phyloP scores from a whole-genome alignment of 2,888 invertebrate genomes.

The Hypercompe scribonia region DNA sequence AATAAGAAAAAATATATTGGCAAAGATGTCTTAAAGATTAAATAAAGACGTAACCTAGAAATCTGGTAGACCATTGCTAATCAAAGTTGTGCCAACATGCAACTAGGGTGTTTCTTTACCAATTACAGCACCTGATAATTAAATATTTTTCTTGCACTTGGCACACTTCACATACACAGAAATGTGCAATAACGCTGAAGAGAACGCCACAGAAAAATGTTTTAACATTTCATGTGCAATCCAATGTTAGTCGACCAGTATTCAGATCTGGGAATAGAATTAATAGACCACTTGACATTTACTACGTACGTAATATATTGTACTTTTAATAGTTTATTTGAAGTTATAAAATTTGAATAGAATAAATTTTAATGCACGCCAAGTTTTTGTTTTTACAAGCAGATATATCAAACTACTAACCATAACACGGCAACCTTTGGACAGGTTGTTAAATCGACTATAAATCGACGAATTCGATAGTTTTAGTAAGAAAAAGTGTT shows the following conservation, averaged over 20 bases:
- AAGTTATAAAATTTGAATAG: background rate
- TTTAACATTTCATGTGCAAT: constrained; percentile 14
- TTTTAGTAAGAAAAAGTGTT: background rate
- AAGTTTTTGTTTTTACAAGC: background rate
- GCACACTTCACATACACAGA: background rate
- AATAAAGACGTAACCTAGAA: constrained; percentile 12
- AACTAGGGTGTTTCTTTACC: constrained; percentile 1
- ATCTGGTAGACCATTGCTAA: constrained; percentile 12
- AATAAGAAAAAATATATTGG: constrained; percentile 18
- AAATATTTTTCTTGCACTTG: constrained; percentile 19
- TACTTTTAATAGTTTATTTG: too few relatives aligned
- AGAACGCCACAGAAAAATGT: constrained; percentile 14
- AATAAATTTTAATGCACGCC: background rate
- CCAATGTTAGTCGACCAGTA: constrained; percentile 5
- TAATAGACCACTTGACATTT: constrained; percentile 20
- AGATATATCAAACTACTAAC: background rate
- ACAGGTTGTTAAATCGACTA: background rate
- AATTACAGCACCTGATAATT: constrained; percentile 2
- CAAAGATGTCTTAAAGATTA: constrained; percentile 1
- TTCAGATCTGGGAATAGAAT: constrained; percentile 37
- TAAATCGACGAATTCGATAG: background rate
- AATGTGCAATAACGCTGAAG: background rate
- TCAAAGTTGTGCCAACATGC: constrained; percentile 5
- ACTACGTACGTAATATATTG: background rate
- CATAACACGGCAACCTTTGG: background rate